Conservation (phyloP, 2,113 vertebrate genomes). For the Pseudorhombus dupliciocellatus region DNA sequence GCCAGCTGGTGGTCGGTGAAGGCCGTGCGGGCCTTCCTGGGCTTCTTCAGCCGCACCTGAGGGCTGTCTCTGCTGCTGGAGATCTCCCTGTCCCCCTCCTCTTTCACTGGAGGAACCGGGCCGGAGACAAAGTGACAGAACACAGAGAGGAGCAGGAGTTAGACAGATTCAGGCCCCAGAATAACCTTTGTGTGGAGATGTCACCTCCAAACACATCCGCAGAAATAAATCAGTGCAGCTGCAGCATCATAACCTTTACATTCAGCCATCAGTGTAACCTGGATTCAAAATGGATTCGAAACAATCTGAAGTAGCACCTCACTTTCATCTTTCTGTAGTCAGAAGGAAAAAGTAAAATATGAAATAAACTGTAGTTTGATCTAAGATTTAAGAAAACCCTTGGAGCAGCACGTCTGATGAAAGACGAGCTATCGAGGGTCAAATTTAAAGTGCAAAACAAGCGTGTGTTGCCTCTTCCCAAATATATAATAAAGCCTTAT, state of each 20-base stretch:
- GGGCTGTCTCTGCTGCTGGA: constrained; percentile 97
- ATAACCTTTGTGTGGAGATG: neutral
- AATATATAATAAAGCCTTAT: too few species aligned
- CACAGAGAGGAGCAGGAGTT: neutral
- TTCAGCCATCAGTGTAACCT: neutral
- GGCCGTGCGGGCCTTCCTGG: constrained; percentile 96
- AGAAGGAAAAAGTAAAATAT: neutral
- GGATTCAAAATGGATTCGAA: neutral
- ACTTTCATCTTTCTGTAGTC: neutral
- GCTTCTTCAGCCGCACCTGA: constrained; percentile 96
- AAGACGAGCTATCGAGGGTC: neutral
- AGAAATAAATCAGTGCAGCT: constrained; percentile 11
- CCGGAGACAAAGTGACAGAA: neutral
- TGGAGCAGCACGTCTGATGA: too few species aligned
- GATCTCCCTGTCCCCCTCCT: constrained; percentile 97
- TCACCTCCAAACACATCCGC: neutral
- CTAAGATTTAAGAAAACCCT: too few species aligned
- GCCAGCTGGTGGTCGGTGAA: constrained; percentile 99
- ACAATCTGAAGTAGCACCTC: neutral
- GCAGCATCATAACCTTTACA: constrained; percentile 1
- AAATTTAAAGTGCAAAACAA: neutral
- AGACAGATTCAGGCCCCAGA: neutral
- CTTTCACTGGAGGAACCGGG: constrained; percentile 86
- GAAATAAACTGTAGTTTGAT: neutral
- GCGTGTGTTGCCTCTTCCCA: neutral